Conservation (phyloP, 1,140 invertebrate genomes). For the Drosophila trapezifrons region DNA sequence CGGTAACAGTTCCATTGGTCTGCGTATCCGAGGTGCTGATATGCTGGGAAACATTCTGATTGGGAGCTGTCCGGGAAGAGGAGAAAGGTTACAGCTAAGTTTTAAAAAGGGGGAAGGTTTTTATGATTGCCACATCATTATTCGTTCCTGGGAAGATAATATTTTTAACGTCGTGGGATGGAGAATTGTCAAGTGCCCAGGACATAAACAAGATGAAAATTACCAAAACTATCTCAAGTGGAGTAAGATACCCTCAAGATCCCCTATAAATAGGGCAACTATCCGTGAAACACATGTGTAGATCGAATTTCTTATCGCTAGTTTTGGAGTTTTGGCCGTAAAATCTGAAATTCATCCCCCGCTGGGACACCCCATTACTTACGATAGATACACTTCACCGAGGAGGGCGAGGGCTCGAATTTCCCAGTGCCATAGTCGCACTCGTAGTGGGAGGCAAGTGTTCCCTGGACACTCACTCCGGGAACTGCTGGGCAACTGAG, state of each 20-base stretch:
- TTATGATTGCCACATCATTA: neutral
- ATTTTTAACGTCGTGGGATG: neutral
- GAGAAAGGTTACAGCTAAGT: neutral
- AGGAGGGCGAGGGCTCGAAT: constrained; percentile 88
- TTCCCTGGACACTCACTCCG: constrained; percentile 85
- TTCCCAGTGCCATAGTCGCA: constrained; percentile 88
- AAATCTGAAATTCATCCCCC: neutral
- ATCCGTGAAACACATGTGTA: neutral
- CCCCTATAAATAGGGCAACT: neutral
- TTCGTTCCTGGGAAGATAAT: neutral
- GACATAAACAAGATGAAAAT: neutral
- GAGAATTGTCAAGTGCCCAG: neutral
- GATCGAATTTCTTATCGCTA: constrained; percentile 8
- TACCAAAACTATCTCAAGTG: neutral
- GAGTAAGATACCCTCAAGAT: neutral
- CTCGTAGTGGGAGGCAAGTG: constrained; percentile 85
- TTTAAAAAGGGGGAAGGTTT: neutral
- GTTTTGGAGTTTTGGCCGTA: no score
- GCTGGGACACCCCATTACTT: constrained; percentile 54
- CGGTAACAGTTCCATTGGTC: constrained; percentile 15
- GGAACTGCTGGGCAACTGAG: constrained; percentile 87
- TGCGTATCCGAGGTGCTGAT: constrained; percentile 19
- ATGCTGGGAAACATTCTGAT: neutral
- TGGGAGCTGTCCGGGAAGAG: neutral
- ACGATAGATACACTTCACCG: constrained; percentile 90